phyloP scores from a whole-genome alignment of 2,888 invertebrate species.

The Sipunculus nudus region DNA sequence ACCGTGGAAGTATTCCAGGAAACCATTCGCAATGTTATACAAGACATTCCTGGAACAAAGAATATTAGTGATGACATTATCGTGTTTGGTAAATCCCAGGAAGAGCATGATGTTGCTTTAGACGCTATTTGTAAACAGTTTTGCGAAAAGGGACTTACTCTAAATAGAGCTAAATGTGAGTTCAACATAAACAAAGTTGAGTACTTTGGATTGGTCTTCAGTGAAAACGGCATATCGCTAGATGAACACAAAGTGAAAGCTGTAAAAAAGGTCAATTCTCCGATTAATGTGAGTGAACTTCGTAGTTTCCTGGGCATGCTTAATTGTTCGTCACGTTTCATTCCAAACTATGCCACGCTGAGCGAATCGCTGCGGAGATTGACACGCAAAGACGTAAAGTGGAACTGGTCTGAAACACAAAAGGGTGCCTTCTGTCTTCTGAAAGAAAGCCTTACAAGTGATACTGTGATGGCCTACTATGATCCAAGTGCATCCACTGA shows the following conservation, averaged over 20 bases:
- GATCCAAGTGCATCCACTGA: slow-evolving; percentile 23
- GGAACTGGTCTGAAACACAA: background rate
- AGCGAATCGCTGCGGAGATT: background rate
- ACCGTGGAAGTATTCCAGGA: slow-evolving; percentile 22
- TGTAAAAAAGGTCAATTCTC: slow-evolving; percentile 5
- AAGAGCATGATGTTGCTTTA: slow-evolving; percentile 26
- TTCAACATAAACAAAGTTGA: background rate
- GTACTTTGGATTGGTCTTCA: background rate
- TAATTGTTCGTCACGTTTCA: slow-evolving; percentile 22
- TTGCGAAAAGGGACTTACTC: no score
- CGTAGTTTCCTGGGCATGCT: slow-evolving; percentile 24
- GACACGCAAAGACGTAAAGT: background rate
- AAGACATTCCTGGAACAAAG: slow-evolving; percentile 9
- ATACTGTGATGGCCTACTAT: slow-evolving; percentile 37
- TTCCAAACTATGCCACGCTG: slow-evolving; percentile 23
- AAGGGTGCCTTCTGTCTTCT: background rate
- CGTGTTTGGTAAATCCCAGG: slow-evolving; percentile 9
- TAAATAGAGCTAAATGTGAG: no score
- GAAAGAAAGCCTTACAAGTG: slow-evolving; percentile 26
- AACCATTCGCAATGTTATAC: slow-evolving; percentile 7
- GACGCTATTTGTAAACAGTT: no score
- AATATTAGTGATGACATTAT: slow-evolving; percentile 24
- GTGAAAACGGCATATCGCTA: slow-evolving; percentile 4
- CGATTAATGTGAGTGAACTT: slow-evolving; percentile 6
- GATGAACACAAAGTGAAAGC: slow-evolving; percentile 17